A percentile compares a stretch with the other conserved stretches of the same genome.
Evolutionary conservation across 92 coral and sea anemone species (phyloP).

Genomic region (Meandrina meandrites): DNA sequence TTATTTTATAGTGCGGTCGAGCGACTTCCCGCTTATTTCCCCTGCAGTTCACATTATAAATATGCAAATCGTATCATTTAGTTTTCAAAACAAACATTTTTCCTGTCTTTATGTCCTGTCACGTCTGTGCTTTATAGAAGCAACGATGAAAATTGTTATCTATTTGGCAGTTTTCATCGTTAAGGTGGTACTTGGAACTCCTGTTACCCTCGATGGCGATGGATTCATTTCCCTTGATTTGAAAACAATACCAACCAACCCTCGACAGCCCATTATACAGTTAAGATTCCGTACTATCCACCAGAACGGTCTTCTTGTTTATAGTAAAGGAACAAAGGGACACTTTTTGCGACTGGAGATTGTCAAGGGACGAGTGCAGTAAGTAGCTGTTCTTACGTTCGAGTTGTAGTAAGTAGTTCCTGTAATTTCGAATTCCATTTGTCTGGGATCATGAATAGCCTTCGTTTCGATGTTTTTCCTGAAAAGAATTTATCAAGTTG

Average conservation of each 20-base stretch:
- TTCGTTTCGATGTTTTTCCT: neutral
- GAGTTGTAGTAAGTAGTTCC: neutral
- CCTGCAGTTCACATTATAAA: neutral
- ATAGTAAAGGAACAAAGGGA: constrained; percentile 31
- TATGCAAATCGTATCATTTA: neutral
- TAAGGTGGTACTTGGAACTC: neutral
- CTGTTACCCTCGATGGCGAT: neutral
- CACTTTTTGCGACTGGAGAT: constrained; percentile 33
- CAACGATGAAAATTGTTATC: neutral
- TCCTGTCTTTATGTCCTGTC: neutral
- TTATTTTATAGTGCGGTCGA: neutral
- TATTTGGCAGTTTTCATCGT: neutral
- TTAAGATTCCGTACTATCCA: constrained; percentile 36
- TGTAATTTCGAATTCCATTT: neutral
- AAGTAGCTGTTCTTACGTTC: neutral
- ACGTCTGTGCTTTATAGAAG: neutral
- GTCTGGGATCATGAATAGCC: neutral
- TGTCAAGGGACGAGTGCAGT: constrained; percentile 35
- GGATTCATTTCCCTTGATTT: neutral
- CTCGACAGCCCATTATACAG: neutral
- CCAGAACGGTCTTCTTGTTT: constrained; percentile 37
- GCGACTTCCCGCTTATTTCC: neutral
- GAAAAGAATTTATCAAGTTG: neutral
- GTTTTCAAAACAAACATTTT: neutral
- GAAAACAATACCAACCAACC: neutral